Evolutionary conservation across 2,888 invertebrate species (phyloP), one percentile per base, ranked within the genome.

Genomic region (Piscicola geometra): DNA sequence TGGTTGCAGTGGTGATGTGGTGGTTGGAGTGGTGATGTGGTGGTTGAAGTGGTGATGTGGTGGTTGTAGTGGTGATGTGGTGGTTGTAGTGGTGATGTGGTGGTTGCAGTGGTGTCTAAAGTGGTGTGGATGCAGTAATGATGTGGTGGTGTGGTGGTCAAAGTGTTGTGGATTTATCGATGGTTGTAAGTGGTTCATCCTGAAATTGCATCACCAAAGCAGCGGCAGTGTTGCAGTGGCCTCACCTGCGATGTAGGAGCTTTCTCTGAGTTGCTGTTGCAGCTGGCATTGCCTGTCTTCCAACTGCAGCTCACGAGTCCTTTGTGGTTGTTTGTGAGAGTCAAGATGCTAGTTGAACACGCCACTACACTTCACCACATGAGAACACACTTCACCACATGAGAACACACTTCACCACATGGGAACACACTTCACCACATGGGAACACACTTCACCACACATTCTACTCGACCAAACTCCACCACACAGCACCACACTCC

Each of bases 261-360:
- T 75, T 32, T 86, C 90, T 74, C 91, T 87, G 71, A 92, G 87
- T 82, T 91, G 90, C 79, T 90, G 89, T 83, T 92, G 91, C 76
- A 93, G 86, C 82, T 91, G 88, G 68, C 91, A 90, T 84, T 93
- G 92, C 75, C 92, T 87, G 86, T 92, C 92, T 85, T 93, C 92
- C 76, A 93, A 86, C 84, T 93, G 91, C 78, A 93, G 87, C 85
- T 93, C 92, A 84, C 91, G 90, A 70, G 91, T 92, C 79, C 85
- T 86, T 80, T 15, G 25, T n/a, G 56, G 52, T 3, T 3, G 32
- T 15, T 30, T 32, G 30, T 30, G 30, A 9, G 15, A 30, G 28
- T 28, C 66, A 66, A 66, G 12, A 25, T 25, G 15, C 15, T 28
- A 66, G 12, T 25, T 28, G 28, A 66, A 18, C 66, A 66, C 28